Base-by-base conservation (phyloP, 1,140 invertebrate genomes). In the Rhyzopertha dominica region DNA sequence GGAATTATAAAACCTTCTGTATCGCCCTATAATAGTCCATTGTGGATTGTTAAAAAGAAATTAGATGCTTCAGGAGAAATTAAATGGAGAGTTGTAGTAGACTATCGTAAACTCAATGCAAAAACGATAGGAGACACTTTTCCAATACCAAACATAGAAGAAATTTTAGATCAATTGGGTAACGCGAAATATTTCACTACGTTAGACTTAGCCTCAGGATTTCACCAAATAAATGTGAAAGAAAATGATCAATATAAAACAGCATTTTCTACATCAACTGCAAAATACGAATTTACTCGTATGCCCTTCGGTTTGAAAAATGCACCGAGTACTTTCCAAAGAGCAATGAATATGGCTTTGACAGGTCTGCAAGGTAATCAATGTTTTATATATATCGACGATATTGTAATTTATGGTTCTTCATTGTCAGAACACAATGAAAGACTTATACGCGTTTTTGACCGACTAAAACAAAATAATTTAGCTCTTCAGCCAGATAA, bases 131-230 rank as follows among this genome's bases (percentile, higher is more conserved):
- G 42, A 13, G 61, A 68, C 23, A 37, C 20, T 22, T 77, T 65
- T 56, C 77, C 74, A 1, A 45, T 80, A 5, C 76, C 75, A 1
- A 59, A 67, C 28, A 74, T 79, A 9, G 65, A 70, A 20, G 66
- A 73, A 10, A 67, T 66, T 28, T 52, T 79, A 17, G 62, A 72
- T 43, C 51, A 56, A 23, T 40, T 77, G 22, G 59, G 60, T 5
- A 66, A 68, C 30, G 56, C 61, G 16, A 62, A 61, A 20, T 73
- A 67, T 47, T 77, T 77, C 52, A 65, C 67, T 9, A 65, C 68
- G 4, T 46, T 77, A 5, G 73, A 78, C 56, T 47, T 76, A 9
- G 53, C 62, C 0, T 64, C 57, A 13, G 74, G 75, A 1, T 78
- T 70, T 53, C 71, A 69, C 59, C 73, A 79, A 56, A 62, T 78